Evolutionary conservation across 2,888 invertebrate species (phyloP), one percentile per base, ranked within the genome.

Genomic region (Mythimna ferrago): DNA sequence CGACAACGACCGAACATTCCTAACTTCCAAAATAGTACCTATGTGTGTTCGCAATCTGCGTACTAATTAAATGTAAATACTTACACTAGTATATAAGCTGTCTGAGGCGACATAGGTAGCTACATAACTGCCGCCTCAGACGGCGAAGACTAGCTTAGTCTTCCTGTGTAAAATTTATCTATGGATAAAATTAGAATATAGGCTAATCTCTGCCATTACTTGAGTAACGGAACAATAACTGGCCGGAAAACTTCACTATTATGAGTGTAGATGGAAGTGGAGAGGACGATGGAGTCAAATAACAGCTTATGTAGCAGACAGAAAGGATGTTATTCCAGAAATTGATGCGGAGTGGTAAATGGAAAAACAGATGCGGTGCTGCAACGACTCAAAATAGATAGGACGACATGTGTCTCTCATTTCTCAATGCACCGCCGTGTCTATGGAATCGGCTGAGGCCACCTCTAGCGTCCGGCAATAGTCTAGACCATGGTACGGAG

Each of bases 21-120:
- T 16, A 16, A 68, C 84, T 68, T 76, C 76, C 71, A 75, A 81
- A 81, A 84, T 81, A 71, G 81, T 81, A 60, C 26, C 26, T 26
- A 26, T 2, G 53, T 51, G 41, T 44, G 76, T 56, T 64, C 68
- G 80, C 64, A 60, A 32, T 16, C 60, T 35, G 80, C 70, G 56
- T 84, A 76, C 81, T 81, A 84, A 84, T 84, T 69, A 75, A 38
- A 32, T 19, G 11, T 60, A 19, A 1, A n/a, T 60, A 56, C n/a
- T 26, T 53, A 48, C 6, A 35, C 32, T 63, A 38, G 14, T 60
- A 56, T 60, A 56, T 54, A 38, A 53, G 16, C n/a, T 26, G 58
- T 58, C 51, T 32, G 14, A 5, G 26, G 32, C 51, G 35, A 1
- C 19, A 26, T 16, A 41, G 2, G 19, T 41, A 58, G 11, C 14